Evolutionary conservation across 1,140 invertebrate genomes (phyloP).

Genomic region (Drosophila lini): DNA sequence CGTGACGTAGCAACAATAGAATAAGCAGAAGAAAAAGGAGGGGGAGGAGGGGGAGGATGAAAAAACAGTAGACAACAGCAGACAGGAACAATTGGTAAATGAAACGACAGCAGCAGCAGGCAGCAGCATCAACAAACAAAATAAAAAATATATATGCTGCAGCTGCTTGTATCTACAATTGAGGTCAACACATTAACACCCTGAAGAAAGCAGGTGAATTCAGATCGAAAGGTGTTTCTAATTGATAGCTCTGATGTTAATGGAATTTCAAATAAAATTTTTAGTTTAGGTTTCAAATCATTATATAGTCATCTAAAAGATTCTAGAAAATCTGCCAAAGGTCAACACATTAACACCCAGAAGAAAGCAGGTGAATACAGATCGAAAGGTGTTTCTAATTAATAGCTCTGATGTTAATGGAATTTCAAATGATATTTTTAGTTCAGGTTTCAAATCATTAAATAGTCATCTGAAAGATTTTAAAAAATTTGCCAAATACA

Average conservation of each 20-base stretch:
- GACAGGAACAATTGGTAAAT: conserved; percentile 56
- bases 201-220: conserved; percentile 1
- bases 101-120: conserved; percentile 49
- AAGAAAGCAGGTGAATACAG: not conserved
- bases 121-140: conserved; percentile 35
- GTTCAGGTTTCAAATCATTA: too few relatives aligned
- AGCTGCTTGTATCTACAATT: conserved; percentile 30
- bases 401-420: too few relatives aligned
- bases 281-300: too few relatives aligned
- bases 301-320: too few relatives aligned
- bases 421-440: not conserved
- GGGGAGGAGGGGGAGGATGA: conserved; percentile 20
- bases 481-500: not conserved
- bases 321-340: not conserved
- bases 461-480: not conserved
- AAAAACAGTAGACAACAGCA: conserved; percentile 6
- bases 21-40: conserved; percentile 16
- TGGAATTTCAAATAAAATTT: not conserved
- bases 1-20: conserved; percentile 64
- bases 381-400: too few relatives aligned
- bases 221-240: too few relatives aligned
- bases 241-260: too few relatives aligned
- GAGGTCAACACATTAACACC: not conserved
- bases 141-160: conserved; percentile 9
- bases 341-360: not conserved